These are phyloP conservation scores for Channa striata DNA, from an alignment of 2,797 vertebrate genomes.

Conservation along the genomic window DNA sequence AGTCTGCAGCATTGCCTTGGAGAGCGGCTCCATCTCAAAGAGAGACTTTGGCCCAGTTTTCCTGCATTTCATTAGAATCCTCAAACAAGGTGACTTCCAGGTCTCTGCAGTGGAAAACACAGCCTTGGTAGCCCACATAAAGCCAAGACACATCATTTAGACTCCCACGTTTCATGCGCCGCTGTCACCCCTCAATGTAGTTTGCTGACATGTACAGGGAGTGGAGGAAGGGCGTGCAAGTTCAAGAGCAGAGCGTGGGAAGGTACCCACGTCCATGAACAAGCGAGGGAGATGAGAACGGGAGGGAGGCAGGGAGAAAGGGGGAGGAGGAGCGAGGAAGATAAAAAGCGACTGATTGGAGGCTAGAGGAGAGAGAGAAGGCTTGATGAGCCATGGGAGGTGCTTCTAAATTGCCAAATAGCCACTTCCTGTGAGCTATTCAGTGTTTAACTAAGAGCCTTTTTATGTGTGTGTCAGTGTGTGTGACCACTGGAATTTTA, in stretches of 20 bases:
- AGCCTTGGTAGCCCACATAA: not conserved
- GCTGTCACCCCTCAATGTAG: constrained; percentile 46
- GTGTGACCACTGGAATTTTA: constrained; percentile 79
- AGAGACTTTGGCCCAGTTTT: constrained; percentile 55
- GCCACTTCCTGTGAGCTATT: constrained; percentile 80
- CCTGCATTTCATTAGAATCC: constrained; percentile 59
- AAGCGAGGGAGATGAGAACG: constrained; percentile 59
- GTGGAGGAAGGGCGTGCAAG: constrained; percentile 53
- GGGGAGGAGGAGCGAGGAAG: constrained; percentile 51
- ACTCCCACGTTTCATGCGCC: constrained; percentile 45
- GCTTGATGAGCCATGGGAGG: constrained; percentile 74
- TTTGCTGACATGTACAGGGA: constrained; percentile 48
- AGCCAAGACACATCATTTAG: constrained; percentile 29
- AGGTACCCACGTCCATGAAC: constrained; percentile 61
- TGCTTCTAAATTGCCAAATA: constrained; percentile 75
- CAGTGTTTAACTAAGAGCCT: constrained; percentile 74
- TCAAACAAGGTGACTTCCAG: constrained; percentile 68
- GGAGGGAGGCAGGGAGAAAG: constrained; percentile 44
- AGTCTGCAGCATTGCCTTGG: constrained; percentile 16
- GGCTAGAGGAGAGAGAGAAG: constrained; percentile 57
- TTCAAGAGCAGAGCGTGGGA: constrained; percentile 79
- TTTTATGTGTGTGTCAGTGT: constrained; percentile 71
- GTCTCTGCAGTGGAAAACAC: constrained; percentile 51
- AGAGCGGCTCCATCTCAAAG: constrained; percentile 29
- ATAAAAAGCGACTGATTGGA: constrained; percentile 69